Conservation (phyloP, 2,797 vertebrate genomes). For the Chelidonichthys spinosus region DNA sequence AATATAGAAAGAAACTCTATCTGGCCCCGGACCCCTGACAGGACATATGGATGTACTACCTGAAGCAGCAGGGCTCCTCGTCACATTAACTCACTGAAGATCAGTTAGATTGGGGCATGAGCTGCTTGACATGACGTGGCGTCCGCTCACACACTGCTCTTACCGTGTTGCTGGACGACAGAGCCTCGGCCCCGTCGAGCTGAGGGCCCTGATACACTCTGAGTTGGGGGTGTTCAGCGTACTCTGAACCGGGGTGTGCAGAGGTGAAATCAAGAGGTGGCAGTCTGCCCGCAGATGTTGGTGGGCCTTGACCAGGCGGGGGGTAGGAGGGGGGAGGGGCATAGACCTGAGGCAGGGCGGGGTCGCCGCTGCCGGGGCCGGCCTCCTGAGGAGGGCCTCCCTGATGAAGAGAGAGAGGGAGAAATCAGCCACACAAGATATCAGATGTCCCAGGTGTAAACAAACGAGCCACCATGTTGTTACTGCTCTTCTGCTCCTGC, state of each 20-base stretch:
- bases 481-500: conserved; percentile 11
- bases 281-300: conserved; percentile 75
- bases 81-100: conserved; percentile 39
- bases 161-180: conserved; percentile 80
- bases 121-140: neutral
- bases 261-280: conserved; percentile 82
- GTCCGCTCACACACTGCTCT: conserved; percentile 43
- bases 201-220: conserved; percentile 85
- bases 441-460: conserved; percentile 34
- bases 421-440: conserved; percentile 17
- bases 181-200: conserved; percentile 77
- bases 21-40: conserved; percentile 47
- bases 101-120: conserved; percentile 38
- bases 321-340: conserved; percentile 85
- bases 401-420: conserved; percentile 58
- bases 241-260: conserved; percentile 78
- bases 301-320: conserved; percentile 81
- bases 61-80: conserved; percentile 37
- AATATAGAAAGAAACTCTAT: conserved; percentile 76
- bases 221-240: conserved; percentile 84
- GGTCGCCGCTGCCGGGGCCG: conserved; percentile 80
- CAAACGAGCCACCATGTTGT: conserved; percentile 23
- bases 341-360: conserved; percentile 84
- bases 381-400: conserved; percentile 84
- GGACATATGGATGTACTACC: conserved; percentile 50